These are phyloP conservation scores for Bovichtus variegatus DNA, from an alignment of 2,797 vertebrate genomes.

Conservation along the genomic window DNA sequence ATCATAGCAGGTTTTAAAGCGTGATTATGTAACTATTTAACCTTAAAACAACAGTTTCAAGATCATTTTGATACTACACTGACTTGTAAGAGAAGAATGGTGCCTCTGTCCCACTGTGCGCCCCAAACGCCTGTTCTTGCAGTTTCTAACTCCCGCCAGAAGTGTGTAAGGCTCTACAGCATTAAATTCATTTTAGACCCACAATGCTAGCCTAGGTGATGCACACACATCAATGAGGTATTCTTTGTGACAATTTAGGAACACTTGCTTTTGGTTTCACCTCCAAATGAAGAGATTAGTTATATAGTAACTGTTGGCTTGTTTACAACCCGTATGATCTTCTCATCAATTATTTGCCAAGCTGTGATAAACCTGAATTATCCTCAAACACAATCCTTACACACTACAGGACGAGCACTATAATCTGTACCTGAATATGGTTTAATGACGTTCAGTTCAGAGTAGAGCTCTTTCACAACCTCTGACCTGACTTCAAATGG, in stretches of 20 bases:
- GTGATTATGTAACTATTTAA: no score
- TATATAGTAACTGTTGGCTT: background rate
- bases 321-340: background rate
- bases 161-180: no score
- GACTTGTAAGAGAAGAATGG: no score
- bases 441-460: constrained; percentile 87
- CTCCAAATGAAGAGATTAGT: background rate
- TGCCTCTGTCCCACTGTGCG: no score
- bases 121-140: no score
- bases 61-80: no score
- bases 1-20: background rate
- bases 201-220: background rate
- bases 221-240: background rate
- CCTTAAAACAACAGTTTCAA: no score
- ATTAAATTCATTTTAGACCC: background rate
- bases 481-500: constrained; percentile 90
- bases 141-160: no score
- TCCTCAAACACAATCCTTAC: background rate
- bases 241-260: background rate
- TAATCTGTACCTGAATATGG: constrained; percentile 58
- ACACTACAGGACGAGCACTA: background rate
- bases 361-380: background rate
- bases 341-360: background rate
- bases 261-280: background rate
- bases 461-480: constrained; percentile 93